These are phyloP conservation scores for Onthophagus sagittarius DNA, from an alignment of 2,888 invertebrate genomes.

Conservation along the genomic window DNA sequence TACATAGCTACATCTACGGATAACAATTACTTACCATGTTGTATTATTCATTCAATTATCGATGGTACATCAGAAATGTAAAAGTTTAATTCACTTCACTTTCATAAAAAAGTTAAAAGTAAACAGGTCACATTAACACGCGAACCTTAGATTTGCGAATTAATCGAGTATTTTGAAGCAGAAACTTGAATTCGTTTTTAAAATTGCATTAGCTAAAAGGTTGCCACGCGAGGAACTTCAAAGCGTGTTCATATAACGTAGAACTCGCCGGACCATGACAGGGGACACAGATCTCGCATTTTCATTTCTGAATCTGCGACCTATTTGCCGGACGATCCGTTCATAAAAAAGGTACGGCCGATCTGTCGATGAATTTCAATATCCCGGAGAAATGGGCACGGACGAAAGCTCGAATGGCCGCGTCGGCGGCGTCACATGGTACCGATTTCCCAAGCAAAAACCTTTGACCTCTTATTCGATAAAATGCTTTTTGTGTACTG, in stretches of 20 bases:
- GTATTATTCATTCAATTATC: too few relatives aligned
- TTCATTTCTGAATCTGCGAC: slow-evolving; percentile 2
- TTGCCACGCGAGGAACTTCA: background rate
- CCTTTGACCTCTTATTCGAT: background rate
- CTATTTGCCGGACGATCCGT: background rate
- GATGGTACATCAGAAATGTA: too few relatives aligned
- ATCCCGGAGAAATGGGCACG: background rate
- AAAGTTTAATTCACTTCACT: too few relatives aligned
- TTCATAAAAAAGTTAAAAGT: too few relatives aligned
- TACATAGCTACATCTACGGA: background rate
- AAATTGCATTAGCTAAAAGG: background rate
- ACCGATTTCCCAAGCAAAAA: background rate
- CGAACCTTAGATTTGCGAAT: background rate
- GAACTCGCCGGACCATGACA: slow-evolving; percentile 2
- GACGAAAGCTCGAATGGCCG: background rate
- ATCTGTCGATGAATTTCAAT: background rate
- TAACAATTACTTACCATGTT: background rate
- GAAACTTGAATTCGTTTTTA: background rate
- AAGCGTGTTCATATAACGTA: background rate
- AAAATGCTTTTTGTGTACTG: background rate
- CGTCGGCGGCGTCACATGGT: background rate
- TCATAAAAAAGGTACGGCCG: background rate
- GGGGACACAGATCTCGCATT: slow-evolving; percentile 9
- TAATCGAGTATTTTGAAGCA: background rate
- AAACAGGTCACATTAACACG: background rate